A percentile compares a stretch with the other conserved stretches of the same genome.
Evolutionary conservation across 2,113 vertebrate genomes (phyloP).

Genomic region (Cinclus cinclus): DNA sequence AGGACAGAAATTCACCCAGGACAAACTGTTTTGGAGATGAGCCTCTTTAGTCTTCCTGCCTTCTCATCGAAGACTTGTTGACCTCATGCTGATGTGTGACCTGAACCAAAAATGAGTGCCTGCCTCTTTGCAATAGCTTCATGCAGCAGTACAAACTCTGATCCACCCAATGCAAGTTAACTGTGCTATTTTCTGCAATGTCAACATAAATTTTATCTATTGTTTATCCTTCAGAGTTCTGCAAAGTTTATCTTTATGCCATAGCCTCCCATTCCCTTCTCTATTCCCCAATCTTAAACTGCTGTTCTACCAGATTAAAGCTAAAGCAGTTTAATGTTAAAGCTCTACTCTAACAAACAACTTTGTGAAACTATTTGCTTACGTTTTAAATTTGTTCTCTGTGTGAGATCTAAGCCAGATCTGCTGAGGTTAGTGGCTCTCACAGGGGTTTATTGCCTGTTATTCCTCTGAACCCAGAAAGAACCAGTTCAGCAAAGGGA

Average conservation of each 20-base stretch:
- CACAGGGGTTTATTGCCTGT: not conserved
- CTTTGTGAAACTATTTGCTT: constrained; percentile 31
- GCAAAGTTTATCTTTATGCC: not conserved
- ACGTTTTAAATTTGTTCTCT: not conserved
- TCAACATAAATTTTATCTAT: not conserved
- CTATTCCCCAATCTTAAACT: not conserved
- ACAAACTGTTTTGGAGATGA: not conserved
- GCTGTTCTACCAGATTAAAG: not conserved
- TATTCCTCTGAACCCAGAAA: not conserved
- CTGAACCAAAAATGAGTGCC: not conserved
- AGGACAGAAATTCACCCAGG: not conserved
- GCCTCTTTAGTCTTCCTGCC: not conserved
- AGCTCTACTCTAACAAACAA: not conserved
- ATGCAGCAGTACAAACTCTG: not conserved
- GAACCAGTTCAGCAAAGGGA: constrained; percentile 33
- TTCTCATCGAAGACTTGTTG: not conserved
- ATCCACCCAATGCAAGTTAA: not conserved
- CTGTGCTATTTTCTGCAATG: not conserved
- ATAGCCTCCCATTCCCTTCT: not conserved
- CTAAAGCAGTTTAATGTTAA: not conserved
- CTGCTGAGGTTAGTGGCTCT: constrained; percentile 22
- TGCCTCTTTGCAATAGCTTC: not conserved
- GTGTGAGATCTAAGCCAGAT: not conserved
- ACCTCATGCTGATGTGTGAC: not conserved
- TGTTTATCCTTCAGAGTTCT: not conserved